Evolutionary conservation across 2,113 vertebrate genomes (phyloP).

Genomic region (Sinocyclocheilus maitianheensis): DNA sequence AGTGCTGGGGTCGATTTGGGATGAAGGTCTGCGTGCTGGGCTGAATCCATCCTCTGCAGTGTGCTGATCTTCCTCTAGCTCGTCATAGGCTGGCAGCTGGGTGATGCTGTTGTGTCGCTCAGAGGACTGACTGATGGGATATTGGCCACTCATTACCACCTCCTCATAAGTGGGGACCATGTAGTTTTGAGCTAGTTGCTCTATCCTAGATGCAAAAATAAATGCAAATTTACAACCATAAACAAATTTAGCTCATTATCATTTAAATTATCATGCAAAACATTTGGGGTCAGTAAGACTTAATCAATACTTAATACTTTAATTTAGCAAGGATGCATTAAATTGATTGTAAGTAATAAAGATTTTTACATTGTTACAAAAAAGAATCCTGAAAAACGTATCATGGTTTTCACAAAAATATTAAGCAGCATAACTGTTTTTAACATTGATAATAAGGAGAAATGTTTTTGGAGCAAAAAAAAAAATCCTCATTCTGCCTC

Average conservation of each 20-base stretch:
- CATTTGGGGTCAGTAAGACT: not conserved
- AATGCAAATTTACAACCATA: not conserved
- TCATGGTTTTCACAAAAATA: not conserved
- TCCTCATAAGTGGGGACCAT: slow-evolving; percentile 92
- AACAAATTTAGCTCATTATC: not conserved
- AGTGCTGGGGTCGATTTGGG: not conserved
- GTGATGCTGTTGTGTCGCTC: slow-evolving; percentile 75
- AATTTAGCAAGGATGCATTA: not conserved
- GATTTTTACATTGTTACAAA: not conserved
- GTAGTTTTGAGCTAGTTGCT: slow-evolving; percentile 64
- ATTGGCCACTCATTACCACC: slow-evolving; percentile 80
- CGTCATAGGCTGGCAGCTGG: slow-evolving; percentile 93
- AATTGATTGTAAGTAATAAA: not conserved
- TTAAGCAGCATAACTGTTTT: not conserved
- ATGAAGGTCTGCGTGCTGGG: accelerated
- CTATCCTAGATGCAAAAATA: slow-evolving; percentile 58
- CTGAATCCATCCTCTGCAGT: slow-evolving; percentile 57
- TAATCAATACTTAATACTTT: not conserved
- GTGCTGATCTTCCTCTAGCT: slow-evolving; percentile 75
- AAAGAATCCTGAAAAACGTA: not conserved
- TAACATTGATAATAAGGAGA: not conserved
- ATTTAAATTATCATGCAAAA: not conserved
- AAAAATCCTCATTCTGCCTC: not conserved
- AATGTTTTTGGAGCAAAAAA: not conserved
- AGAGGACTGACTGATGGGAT: slow-evolving; percentile 69